Conservation (phyloP, 2,888 invertebrate genomes). For the Drosophila atripex region DNA sequence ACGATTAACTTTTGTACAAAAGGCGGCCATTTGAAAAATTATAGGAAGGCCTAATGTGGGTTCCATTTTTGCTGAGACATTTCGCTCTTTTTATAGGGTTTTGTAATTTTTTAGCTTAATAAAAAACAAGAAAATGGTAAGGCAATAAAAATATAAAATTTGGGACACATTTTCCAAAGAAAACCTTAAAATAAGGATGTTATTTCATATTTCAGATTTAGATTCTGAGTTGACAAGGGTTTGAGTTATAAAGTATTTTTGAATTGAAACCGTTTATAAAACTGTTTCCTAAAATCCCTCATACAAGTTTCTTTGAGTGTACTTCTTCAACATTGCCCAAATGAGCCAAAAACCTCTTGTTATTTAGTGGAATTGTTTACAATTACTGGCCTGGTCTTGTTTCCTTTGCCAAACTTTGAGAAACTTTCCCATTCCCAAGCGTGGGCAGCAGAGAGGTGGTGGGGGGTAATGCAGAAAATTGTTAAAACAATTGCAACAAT, state of each 20-base stretch:
- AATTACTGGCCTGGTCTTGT: slow-evolving; percentile 16
- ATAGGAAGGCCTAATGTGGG: not conserved
- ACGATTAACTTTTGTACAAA: slow-evolving; percentile 21
- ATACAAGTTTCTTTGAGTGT: not conserved
- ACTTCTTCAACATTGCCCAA: not conserved
- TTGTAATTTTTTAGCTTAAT: too few species aligned
- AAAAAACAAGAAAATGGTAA: too few species aligned
- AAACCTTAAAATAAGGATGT: too few species aligned
- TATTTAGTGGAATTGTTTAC: slow-evolving; percentile 25
- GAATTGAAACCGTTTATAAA: not conserved
- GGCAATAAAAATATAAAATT: too few species aligned
- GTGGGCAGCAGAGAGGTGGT: not conserved
- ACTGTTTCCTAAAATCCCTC: not conserved
- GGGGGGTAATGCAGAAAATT: slow-evolving; percentile 35
- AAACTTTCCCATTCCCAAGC: slow-evolving; percentile 8
- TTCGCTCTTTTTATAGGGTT: not conserved
- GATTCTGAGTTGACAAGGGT: too few species aligned
- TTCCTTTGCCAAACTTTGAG: slow-evolving; percentile 20
- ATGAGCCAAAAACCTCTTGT: slow-evolving; percentile 7
- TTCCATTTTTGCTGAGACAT: not conserved
- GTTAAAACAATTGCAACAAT: slow-evolving; percentile 55
- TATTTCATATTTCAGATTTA: too few species aligned
- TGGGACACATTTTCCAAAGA: too few species aligned
- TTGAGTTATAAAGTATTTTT: too few species aligned
- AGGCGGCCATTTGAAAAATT: not conserved